These are phyloP conservation scores for Notocelia uddmanniana DNA, from an alignment of 2,888 invertebrate genomes.

Conservation along the genomic window DNA sequence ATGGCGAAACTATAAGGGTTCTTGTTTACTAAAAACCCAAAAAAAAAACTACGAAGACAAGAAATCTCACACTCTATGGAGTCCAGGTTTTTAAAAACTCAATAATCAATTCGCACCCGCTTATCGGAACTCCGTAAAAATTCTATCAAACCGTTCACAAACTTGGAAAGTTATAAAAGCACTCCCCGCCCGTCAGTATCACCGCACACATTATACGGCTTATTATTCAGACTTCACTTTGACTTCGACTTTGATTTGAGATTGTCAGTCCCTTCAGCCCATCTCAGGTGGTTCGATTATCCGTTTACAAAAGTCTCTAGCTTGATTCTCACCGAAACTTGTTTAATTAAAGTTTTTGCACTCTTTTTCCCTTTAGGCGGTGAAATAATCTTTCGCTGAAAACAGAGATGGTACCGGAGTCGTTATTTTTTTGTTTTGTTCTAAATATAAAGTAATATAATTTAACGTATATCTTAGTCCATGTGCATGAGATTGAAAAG, in stretches of 20 bases:
- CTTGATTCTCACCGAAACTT: conserved; percentile 82
- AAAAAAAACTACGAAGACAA: neutral
- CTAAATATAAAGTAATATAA: too few relatives aligned
- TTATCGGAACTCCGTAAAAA: conserved; percentile 63
- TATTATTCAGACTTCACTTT: conserved; percentile 42
- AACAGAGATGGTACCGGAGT: conserved; percentile 57
- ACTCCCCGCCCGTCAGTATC: conserved; percentile 59
- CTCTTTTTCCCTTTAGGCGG: conserved; percentile 84
- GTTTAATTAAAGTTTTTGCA: conserved; percentile 86
- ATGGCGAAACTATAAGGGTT: too few relatives aligned
- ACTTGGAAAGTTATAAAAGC: conserved; percentile 42
- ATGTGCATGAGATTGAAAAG: too few relatives aligned
- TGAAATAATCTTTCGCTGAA: conserved; percentile 78
- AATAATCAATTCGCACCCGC: conserved; percentile 44
- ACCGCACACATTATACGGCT: conserved; percentile 49
- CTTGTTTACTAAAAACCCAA: too few relatives aligned
- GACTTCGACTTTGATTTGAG: conserved; percentile 34
- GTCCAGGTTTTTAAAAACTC: conserved; percentile 20
- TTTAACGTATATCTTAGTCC: too few relatives aligned
- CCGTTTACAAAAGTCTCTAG: conserved; percentile 81
- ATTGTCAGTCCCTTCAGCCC: conserved; percentile 63
- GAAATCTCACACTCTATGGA: neutral
- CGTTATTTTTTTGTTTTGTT: conserved; percentile 4
- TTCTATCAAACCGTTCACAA: conserved; percentile 59
- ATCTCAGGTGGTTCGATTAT: conserved; percentile 83